phyloP scores from a whole-genome alignment of 2,888 invertebrate species.

The Eristalinus aeneus region DNA sequence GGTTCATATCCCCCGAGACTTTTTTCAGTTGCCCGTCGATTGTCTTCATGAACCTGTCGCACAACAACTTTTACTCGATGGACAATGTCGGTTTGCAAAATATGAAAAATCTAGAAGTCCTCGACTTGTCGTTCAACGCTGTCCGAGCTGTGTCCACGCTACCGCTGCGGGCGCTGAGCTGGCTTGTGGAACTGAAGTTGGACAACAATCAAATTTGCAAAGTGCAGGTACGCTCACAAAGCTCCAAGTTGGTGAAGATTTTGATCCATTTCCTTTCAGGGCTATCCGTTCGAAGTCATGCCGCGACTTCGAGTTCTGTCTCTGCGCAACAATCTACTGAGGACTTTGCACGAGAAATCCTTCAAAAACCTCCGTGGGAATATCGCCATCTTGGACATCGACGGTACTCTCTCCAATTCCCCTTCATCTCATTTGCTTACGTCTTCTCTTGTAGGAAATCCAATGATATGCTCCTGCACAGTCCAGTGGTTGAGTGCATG shows the following conservation, averaged over 20 bases:
- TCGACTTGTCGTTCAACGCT: constrained; percentile 91
- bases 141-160: constrained; percentile 87
- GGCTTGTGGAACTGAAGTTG: constrained; percentile 92
- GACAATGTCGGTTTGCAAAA: constrained; percentile 88
- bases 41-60: constrained; percentile 90
- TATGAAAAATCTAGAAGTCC: constrained; percentile 89
- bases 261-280: constrained; percentile 76
- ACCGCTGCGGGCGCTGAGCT: constrained; percentile 88
- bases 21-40: constrained; percentile 90
- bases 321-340: constrained; percentile 88
- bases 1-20: constrained; percentile 87
- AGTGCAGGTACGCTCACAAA: constrained; percentile 82
- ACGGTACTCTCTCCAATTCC: constrained; percentile 82
- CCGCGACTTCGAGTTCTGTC: constrained; percentile 90
- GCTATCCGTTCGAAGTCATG: constrained; percentile 91
- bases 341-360: constrained; percentile 86
- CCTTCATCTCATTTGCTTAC: background rate
- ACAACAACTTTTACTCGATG: constrained; percentile 88
- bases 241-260: too few species aligned
- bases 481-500: constrained; percentile 92
- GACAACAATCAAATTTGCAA: constrained; percentile 92
- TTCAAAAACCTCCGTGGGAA: constrained; percentile 90
- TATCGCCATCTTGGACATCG: constrained; percentile 90
- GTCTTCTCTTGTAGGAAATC: constrained; percentile 85
- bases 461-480: constrained; percentile 90